Percentiles rank a stretch among this genome's conserved stretches.
phyloP scores from a whole-genome alignment of 23 tunicate genomes.

The Phallusia fumigata region DNA sequence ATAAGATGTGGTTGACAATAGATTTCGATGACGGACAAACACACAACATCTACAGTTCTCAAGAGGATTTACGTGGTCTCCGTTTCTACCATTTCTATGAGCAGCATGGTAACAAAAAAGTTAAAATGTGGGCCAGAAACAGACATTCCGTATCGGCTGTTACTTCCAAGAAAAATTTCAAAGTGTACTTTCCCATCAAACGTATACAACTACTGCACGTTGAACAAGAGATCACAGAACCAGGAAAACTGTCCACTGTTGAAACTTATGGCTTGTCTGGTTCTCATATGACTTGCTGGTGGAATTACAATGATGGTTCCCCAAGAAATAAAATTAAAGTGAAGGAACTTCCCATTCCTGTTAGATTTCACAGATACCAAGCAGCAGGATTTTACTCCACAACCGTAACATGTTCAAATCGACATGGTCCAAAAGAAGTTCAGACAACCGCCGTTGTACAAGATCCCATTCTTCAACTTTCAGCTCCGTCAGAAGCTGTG shows the following conservation, averaged over 20 bases:
- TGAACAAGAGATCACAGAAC: not conserved
- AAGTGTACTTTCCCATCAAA: too few species aligned
- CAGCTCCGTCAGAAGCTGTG: not conserved
- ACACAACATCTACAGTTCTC: not conserved
- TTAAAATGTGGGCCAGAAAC: not conserved
- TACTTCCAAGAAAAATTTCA: too few species aligned
- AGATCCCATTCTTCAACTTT: not conserved
- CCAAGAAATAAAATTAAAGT: not conserved
- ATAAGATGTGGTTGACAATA: not conserved
- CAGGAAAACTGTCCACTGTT: not conserved
- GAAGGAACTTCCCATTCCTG: not conserved
- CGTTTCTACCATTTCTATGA: not conserved
- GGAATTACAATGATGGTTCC: not conserved
- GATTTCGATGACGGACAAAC: not conserved
- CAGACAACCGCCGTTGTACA: not conserved
- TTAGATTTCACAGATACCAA: not conserved
- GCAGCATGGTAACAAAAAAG: not conserved
- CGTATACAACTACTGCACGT: not conserved
- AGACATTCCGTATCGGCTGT: too few species aligned
- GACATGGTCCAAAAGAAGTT: not conserved
- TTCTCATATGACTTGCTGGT: not conserved
- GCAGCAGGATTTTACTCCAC: not conserved
- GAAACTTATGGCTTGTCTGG: not conserved
- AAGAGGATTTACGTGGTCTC: not conserved
- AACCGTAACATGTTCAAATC: not conserved